A percentile compares a stretch with the other conserved stretches of the same genome.
Conservation (phyloP, 2,888 invertebrate genomes). For the Andrena marginata region DNA sequence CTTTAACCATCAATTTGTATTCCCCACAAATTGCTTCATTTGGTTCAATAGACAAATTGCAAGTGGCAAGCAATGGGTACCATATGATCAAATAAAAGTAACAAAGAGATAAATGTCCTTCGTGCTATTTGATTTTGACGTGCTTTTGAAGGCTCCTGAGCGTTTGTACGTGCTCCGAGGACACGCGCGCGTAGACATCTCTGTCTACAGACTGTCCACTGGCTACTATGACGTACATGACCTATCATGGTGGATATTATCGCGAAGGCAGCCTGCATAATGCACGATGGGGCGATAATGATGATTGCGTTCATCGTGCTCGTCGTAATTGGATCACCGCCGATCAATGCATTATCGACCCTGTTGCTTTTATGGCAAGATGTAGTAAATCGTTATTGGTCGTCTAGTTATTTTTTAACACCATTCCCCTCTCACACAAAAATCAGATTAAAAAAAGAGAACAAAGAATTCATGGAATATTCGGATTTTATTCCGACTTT, state of each 20-base stretch:
- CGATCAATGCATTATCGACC: conserved; percentile 53
- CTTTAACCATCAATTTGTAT: not conserved
- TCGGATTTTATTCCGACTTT: not conserved
- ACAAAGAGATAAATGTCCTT: conserved; percentile 26
- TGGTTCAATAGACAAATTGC: not conserved
- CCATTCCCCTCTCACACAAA: too few relatives aligned
- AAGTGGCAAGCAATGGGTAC: not conserved
- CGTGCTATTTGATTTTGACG: conserved; percentile 19
- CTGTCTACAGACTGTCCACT: conserved; percentile 25
- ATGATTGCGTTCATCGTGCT: conserved; percentile 75
- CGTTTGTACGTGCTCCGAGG: conserved; percentile 27
- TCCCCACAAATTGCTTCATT: not conserved
- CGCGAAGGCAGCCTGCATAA: conserved; percentile 64
- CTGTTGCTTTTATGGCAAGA: conserved; percentile 30
- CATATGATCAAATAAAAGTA: not conserved
- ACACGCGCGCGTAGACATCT: not conserved
- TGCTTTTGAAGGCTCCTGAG: not conserved
- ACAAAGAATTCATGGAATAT: not conserved
- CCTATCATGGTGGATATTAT: conserved; percentile 62
- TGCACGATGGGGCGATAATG: conserved; percentile 71
- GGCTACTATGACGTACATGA: conserved; percentile 60
- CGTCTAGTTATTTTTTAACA: conserved; percentile 21
- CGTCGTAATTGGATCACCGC: conserved; percentile 63
- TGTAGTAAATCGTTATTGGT: conserved; percentile 8
- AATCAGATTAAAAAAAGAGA: too few relatives aligned